Evolutionary conservation across 1,140 invertebrate genomes (phyloP), one percentile per base, ranked within the genome.

Genomic region (Cylas formicarius): DNA sequence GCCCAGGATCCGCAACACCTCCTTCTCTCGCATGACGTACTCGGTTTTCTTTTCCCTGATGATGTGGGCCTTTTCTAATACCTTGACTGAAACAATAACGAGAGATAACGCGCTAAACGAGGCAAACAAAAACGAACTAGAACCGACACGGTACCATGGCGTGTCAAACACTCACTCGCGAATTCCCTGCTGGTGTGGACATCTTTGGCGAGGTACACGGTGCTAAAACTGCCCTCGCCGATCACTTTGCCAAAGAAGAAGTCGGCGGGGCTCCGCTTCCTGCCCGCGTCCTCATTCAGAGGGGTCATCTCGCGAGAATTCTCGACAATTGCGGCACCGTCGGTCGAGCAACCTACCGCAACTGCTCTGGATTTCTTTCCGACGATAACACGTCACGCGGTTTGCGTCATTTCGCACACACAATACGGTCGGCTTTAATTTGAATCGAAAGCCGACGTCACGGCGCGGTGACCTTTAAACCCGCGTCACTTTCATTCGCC

Each of bases 221-320:
- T 92, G 50, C 92, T 95, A 68, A 91, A 97, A 64, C 92, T 95
- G 42, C 94, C 94, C 70, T 97, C 91, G 45, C 93, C 94, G 55
- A 97, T 88, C 37, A 90, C 76, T 72, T 92, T 94, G 20, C 90
- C 90, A 73, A 97, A 97, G 52, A 91, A 86, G 66, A 89, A 97
- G 67, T 97, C 92, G 55, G 82, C 80, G n/a, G 85, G 73, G 6
- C 76, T 78, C 53, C 80, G 75, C 60, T 87, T 89, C 24, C 73
- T 72, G 38, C 70, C 44, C 37, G 57, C 57, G 19, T 60, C 53
- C 16, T 29, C 39, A 31, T 36, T 46, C 7, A 56, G 57, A 11
- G 50, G 57, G 4, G 57, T 53, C 53, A 59, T 47, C 8, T 18
- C n/a, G n/a, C n/a, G n/a, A n/a, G n/a, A n/a, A n/a, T n/a, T n/a